These are phyloP conservation scores for Passer montanus DNA, from an alignment of 2,113 vertebrate species.

Conservation along the genomic window DNA sequence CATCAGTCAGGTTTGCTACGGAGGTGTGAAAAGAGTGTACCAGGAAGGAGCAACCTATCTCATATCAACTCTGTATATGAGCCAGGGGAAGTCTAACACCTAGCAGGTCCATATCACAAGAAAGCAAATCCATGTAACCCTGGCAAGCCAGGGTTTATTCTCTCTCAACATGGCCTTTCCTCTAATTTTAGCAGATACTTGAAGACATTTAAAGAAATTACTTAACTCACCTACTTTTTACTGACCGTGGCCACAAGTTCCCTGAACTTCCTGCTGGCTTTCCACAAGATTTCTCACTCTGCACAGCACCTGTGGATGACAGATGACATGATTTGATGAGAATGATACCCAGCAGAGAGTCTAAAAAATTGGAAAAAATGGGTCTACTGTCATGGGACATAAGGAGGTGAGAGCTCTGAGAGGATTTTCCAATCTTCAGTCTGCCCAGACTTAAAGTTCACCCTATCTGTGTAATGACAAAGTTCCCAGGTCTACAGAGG, in stretches of 20 bases:
- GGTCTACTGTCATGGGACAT: background rate
- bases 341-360: background rate
- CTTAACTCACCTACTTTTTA: background rate
- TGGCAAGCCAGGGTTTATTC: background rate
- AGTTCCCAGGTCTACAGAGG: background rate
- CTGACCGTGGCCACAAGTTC: background rate
- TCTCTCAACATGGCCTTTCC: background rate
- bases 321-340: background rate
- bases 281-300: background rate
- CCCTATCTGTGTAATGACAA: background rate
- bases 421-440: background rate
- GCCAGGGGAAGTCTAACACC: background rate
- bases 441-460: background rate
- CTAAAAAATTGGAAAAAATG: background rate
- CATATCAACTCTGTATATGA: background rate
- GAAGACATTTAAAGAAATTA: background rate
- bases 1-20: background rate
- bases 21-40: rapidly evolving
- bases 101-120: background rate
- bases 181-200: background rate
- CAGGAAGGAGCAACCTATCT: background rate
- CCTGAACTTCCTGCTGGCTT: background rate
- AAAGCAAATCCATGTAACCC: background rate
- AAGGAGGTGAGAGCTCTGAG: background rate
- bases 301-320: background rate